Evolutionary conservation across 1,140 invertebrate genomes (phyloP), one percentile per base, ranked within the genome.

Genomic region (Pseudachorutes palmiensis): DNA sequence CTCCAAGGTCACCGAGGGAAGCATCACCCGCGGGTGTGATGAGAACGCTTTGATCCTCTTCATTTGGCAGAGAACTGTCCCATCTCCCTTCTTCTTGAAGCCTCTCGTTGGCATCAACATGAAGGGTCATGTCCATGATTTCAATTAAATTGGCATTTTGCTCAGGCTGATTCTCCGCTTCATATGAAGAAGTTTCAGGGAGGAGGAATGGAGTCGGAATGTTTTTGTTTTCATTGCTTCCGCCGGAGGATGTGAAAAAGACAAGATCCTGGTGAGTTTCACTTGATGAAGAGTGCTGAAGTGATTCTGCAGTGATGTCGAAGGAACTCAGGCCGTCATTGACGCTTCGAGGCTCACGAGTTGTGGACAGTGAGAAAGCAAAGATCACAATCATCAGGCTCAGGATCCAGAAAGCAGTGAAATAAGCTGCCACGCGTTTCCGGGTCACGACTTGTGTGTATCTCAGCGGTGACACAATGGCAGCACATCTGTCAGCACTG

Each of bases 401-500:
- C 31, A 71, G 29, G 1, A 70, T 12, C 72, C 72, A 74, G 19
- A 71, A 60, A 1, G 49, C 29, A 0, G 71, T 16, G 64, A 74
- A 74, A 45, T 64, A 74, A 22, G 66, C 48, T 1, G 70, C 67
- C 3, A 71, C 66, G 48, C 70, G 66, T 41, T 68, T 55, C 29
- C 65, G 28, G 2, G 72, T 74, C 2, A 71, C 70, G 1, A 74
- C 41, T 49, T 74, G 72, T 3, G 70, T 72, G 66, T 74, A 74
- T 19, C 72, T 70, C 3, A 74, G 62, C 2, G 72, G 72, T 30
- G 68, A 71, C 1, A 69, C 70, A 14, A 74, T 74, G 1, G 72
- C 72, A n/a, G 68, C 63, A 59, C 70, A 71, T 32, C 72, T 65
- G 62, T 74, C 72, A 57, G 65, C 72, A 71, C 72, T 74, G 41